Percentiles rank a stretch among this genome's conserved stretches.
These are phyloP conservation scores for Percopsis omiscomaycus DNA, from an alignment of 2,797 vertebrate species.

Conservation along the genomic window DNA sequence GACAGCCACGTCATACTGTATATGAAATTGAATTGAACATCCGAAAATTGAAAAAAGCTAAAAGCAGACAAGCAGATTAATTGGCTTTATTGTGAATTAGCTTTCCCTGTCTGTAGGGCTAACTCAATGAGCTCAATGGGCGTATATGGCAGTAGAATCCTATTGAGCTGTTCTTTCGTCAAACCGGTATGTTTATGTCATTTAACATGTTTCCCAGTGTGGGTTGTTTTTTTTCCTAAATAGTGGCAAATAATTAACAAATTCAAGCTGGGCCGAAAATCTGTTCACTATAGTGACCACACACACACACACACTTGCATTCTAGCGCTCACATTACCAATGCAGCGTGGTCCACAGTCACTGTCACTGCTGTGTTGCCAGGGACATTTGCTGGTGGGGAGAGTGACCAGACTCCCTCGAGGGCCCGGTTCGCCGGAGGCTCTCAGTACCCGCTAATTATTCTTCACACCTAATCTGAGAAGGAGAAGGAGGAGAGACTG, in stretches of 20 bases:
- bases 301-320: conserved; percentile 33
- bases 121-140: conserved; percentile 43
- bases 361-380: conserved; percentile 61
- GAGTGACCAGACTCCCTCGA: conserved; percentile 70
- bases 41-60: conserved; percentile 32
- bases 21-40: conserved; percentile 27
- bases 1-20: conserved; percentile 34
- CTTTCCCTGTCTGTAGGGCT: conserved; percentile 32
- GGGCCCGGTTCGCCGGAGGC: conserved; percentile 57
- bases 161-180: conserved; percentile 8
- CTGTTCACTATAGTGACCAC: conserved; percentile 40
- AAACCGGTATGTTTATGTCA: conserved; percentile 32
- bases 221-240: neutral
- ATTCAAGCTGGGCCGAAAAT: conserved; percentile 39
- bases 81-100: conserved; percentile 36
- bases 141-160: conserved; percentile 1
- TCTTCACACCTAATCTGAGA: conserved; percentile 77
- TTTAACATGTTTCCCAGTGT: conserved; percentile 19
- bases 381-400: conserved; percentile 75
- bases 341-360: conserved; percentile 64
- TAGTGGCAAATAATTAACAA: conserved; percentile 24
- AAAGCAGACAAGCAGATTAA: conserved; percentile 40
- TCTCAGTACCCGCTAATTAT: conserved; percentile 74
- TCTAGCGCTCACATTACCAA: conserved; percentile 63
- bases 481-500: conserved; percentile 56